Base-by-base conservation (phyloP, 2,797 vertebrate genomes). In the Hozukius guyotensis region DNA sequence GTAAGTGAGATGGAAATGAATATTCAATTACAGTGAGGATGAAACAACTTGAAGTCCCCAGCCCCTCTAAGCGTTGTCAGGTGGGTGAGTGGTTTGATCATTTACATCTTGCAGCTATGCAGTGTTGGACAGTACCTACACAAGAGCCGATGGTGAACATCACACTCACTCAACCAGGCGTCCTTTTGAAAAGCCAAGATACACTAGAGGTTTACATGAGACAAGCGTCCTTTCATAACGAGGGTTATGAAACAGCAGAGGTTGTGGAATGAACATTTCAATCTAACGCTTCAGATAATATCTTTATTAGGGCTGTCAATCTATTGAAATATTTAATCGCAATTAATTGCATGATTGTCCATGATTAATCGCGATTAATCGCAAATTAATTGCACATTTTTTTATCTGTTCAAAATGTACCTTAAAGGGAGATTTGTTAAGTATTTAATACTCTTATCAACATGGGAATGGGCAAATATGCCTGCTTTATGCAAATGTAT, bases 1-100 rank as follows among this genome's bases (percentile, higher is more conserved):
- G 79, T 65, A 56, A 72, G 69, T 24, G 55, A 82, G 79, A 88
- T 38, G 69, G 80, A 78, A 83, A 90, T 89, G 38, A 85, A 88
- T 86, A 88, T 87, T 88, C 70, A 81, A 66, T 70, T 70, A 72
- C 7, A 46, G 59, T 13, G 52, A 14, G 55, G 72, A 81, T 80
- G 61, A 80, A 85, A 76, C 76, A 71, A 36, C 36, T 75, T 74
- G 24, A 70, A 78, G 75, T 73, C 25, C 46, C n/a, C 42, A 59
- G 31, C 83, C 79, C 61, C 52, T 85, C 42, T 62, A 18, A 4
- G 56, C 6, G 29, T 63, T 82, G 71, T 77, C 78, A 80, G 80
- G 46, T 63, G 53, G 53, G 25, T 22, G 81, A 84, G 29, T 31
- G 69, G 60, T 77, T 86, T 86, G 78, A 80, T 76, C 77, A 84